Base-by-base conservation (phyloP, 2,113 vertebrate species). In the Urocitellus parryii region DNA sequence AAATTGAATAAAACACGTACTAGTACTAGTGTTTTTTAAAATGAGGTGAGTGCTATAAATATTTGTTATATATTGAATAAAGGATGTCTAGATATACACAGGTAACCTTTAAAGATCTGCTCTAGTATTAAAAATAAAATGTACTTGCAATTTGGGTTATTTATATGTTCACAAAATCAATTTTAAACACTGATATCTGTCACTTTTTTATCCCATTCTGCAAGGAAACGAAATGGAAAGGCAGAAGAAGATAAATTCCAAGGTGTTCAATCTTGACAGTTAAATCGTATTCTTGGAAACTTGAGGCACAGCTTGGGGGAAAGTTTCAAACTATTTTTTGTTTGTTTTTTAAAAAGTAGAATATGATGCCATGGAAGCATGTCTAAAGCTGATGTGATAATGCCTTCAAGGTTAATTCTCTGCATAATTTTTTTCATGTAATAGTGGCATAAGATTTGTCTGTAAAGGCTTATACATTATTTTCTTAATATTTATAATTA, bases 81-180 rank as follows among this genome's bases (percentile, higher is more conserved):
- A 92, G 27, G 63, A 92, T 73, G 45, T 48, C 13, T 53, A 67
- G 80, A 76, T 82, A 90, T 39, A 88, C 34, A 92, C 80, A 94
- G 68, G 25, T 73, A 90, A 32, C 48, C 53, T 94, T 94, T 94
- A 88, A 51, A 96, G 48, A 88, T 85, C 17, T 73, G 37, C 12
- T 58, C 24, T 20, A 56, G 37, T 92, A 92, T 95, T 93, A 39
- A 72, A 20, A 94, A 85, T 70, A 42, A 96, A 93, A 77, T 93
- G 65, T 81, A 86, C 67, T 77, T 91, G 39, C 48, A 94, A 95
- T 96, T 83, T 94, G 42, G 18, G n/a, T 92, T 93, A 93, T 93
- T 97, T 96, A 95, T 88, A 58, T 97, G 63, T 85, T 92, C 85
- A 88, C 45, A 94, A 94, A 90, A 96, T 96, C 94, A 95, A 20